Conservation (phyloP, 1,140 invertebrate genomes). For the Drosophila miranda region DNA sequence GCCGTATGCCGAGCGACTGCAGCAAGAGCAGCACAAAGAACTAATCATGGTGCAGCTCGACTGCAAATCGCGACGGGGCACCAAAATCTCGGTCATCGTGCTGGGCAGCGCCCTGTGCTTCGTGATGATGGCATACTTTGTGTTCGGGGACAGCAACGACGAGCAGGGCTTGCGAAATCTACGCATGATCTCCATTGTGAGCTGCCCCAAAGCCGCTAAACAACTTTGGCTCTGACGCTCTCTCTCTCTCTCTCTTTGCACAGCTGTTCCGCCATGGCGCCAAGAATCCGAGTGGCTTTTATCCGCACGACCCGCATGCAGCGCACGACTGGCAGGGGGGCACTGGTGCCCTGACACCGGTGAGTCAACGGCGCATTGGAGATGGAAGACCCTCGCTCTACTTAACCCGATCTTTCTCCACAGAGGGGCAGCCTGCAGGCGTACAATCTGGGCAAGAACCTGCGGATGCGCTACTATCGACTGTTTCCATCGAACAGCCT, state of each 20-base stretch:
- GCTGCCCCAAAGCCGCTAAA: conserved; percentile 3
- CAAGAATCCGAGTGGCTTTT: conserved; percentile 86
- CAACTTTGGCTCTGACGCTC: neutral
- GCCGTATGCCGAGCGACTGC: conserved; percentile 49
- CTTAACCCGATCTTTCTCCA: conserved; percentile 25
- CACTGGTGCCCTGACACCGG: conserved; percentile 86
- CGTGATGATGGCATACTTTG: conserved; percentile 82
- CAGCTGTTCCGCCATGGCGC: conserved; percentile 90
- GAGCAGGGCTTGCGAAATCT: conserved; percentile 77
- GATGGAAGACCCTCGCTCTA: too few species aligned
- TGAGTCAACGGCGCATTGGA: conserved; percentile 60
- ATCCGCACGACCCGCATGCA: conserved; percentile 86
- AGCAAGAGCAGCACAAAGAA: conserved; percentile 28
- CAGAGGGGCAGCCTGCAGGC: conserved; percentile 91
- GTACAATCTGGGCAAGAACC: conserved; percentile 89
- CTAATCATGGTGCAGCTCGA: conserved; percentile 60
- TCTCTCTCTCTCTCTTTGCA: conserved; percentile 15
- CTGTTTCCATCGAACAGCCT: conserved; percentile 85
- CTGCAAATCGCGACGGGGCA: conserved; percentile 77
- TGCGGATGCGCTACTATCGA: conserved; percentile 87
- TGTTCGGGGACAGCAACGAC: conserved; percentile 80
- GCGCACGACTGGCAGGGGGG: conserved; percentile 86
- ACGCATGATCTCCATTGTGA: conserved; percentile 80
- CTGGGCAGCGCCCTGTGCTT: conserved; percentile 71
- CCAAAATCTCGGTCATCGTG: conserved; percentile 80